Percentiles rank a stretch among this genome's conserved stretches.
Conservation (phyloP, 2,797 vertebrate species). For the Tokudaia tokunoshimensis region DNA sequence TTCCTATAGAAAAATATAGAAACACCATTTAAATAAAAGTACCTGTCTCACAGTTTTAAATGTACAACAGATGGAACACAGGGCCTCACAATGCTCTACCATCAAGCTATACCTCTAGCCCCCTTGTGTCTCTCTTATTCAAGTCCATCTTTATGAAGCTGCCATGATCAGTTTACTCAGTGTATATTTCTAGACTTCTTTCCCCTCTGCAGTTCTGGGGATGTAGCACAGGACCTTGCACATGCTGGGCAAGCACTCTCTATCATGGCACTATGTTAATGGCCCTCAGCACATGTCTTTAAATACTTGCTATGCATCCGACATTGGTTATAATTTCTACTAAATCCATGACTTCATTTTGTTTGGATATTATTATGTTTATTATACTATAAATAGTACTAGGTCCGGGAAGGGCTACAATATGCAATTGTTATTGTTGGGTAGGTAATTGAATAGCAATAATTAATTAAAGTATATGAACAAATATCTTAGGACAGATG, state of each 20-base stretch:
- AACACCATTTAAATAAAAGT: conserved; percentile 38
- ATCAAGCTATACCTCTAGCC: background rate
- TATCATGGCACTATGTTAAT: background rate
- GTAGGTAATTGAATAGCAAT: background rate
- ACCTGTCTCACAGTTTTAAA: background rate
- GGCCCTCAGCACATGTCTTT: conserved; percentile 9
- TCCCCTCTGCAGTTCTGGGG: background rate
- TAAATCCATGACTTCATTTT: background rate
- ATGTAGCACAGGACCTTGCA: background rate
- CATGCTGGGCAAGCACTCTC: background rate
- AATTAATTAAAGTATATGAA: background rate
- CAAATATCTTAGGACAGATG: background rate
- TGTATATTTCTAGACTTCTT: background rate
- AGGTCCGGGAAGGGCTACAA: background rate
- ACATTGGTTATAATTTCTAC: background rate
- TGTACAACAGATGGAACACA: background rate
- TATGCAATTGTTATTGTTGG: background rate
- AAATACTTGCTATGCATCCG: background rate
- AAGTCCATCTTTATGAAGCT: background rate
- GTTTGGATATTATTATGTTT: background rate
- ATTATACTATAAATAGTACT: background rate
- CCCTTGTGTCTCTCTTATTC: background rate
- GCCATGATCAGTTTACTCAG: background rate
- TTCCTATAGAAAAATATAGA: conserved; percentile 34
- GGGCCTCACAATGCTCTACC: background rate